Evolutionary conservation across 37 sponge, comb jelly and placozoan species (phyloP), one percentile per base, ranked within the genome.

Genomic region (Beroe forskalii): DNA sequence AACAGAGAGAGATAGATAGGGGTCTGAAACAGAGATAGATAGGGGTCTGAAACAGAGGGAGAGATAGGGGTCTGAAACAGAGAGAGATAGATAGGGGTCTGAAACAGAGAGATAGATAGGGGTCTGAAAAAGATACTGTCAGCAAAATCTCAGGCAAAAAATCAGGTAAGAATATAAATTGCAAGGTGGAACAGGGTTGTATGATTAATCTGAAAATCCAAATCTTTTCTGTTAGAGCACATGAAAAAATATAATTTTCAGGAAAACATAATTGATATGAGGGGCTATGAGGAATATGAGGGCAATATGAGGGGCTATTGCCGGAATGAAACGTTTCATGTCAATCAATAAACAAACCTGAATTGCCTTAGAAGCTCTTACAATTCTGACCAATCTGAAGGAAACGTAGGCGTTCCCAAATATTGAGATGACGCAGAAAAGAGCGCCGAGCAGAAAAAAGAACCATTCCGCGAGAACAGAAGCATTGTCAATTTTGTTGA

Each of bases 381-480:
- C 31, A 27, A 80, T 80, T 20, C 42, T 80, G 48, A 80, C n/a
- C 14, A 80, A 48, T 80, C 86, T 41, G 55, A 42, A 80, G 30
- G 86, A 80, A 2, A 80, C 86, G 86, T 80, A 80, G n/a, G 38
- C 44, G 55, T 80, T 80, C 9, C 86, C 86, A 4, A 80, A 25
- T 44, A 80, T 27, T 23, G 86, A 41, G 25, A 80, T 44, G 1
- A 80, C 24, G 6, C 37, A 42, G 55, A 80, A 44, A 22, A 41
- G 0, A n/a, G 17, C 4, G 4, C 86, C 86, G 55, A 80, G 55
- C 4, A 80, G 1, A 25, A 80, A 80, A 25, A 80, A 80, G 44
- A 44, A 41, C 86, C 86, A 80, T 27, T 80, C 86, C 1, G 86
- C 55, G 12, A 12, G 6, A n/a, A 80, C 17, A 42, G 86, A 80